Conservation (phyloP, 2,888 invertebrate species). For the Microctonus brassicae region DNA sequence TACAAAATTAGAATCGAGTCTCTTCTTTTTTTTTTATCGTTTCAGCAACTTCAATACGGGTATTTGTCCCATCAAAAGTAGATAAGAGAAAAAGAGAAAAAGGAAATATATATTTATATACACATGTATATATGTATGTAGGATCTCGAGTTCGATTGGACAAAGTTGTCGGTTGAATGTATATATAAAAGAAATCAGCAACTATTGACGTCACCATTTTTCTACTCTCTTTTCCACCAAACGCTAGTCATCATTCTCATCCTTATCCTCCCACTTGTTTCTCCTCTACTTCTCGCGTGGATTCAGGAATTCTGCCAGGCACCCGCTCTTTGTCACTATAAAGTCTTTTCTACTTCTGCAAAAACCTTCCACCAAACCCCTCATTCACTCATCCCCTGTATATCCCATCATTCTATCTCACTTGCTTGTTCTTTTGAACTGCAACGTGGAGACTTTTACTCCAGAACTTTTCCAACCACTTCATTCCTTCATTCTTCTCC, state of each 20-base stretch:
- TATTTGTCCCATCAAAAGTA: conserved; percentile 18
- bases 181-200: conserved; percentile 41
- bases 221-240: background rate
- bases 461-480: conserved; percentile 31
- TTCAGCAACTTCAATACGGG: conserved; percentile 27
- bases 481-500: conserved; percentile 2
- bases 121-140: conserved; percentile 45
- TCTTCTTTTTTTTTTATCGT: conserved; percentile 20
- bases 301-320: conserved; percentile 19
- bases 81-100: background rate
- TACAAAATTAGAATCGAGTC: background rate
- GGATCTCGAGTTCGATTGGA: conserved; percentile 5
- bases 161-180: background rate
- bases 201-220: conserved; percentile 42
- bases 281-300: background rate
- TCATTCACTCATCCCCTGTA: conserved; percentile 4
- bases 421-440: conserved; percentile 41
- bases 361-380: conserved; percentile 24
- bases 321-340: conserved; percentile 45
- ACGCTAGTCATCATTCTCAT: conserved; percentile 2
- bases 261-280: background rate
- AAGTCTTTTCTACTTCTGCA: conserved; percentile 37
- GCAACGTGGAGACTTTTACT: conserved; percentile 37
- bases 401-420: conserved; percentile 24
- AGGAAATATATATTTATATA: conserved; percentile 45